These are phyloP conservation scores for Hydropsyche tenuis DNA, from an alignment of 1,140 invertebrate genomes.

Conservation along the genomic window DNA sequence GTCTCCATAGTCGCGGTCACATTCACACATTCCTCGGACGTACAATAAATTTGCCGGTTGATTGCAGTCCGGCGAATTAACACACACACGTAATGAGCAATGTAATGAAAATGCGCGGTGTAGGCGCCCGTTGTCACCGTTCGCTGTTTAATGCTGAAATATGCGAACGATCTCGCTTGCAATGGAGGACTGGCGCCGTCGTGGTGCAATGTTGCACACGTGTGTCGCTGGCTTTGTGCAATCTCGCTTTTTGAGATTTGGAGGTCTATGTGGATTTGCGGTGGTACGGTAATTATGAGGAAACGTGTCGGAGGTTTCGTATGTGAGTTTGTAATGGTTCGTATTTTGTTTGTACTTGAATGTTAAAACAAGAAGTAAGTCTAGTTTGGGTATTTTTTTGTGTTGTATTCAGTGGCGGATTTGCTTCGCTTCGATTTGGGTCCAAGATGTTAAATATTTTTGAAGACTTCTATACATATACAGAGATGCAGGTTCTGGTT, in stretches of 20 bases:
- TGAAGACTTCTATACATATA: too few species aligned
- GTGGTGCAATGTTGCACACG: neutral
- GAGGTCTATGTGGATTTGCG: too few species aligned
- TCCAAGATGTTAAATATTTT: too few species aligned
- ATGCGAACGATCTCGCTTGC: conserved; percentile 8
- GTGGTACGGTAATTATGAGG: too few species aligned
- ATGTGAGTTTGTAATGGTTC: too few species aligned
- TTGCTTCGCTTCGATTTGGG: too few species aligned
- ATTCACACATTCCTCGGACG: neutral
- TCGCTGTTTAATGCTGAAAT: conserved; percentile 13
- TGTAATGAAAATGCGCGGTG: conserved; percentile 8
- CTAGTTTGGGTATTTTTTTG: too few species aligned
- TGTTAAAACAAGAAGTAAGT: too few species aligned
- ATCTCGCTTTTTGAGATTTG: neutral
- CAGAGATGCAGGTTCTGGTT: too few species aligned
- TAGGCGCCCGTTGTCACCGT: neutral
- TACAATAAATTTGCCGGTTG: neutral
- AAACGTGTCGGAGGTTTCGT: too few species aligned
- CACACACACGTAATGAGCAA: neutral
- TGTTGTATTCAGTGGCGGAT: too few species aligned
- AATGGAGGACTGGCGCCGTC: neutral
- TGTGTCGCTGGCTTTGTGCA: neutral
- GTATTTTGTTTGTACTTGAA: too few species aligned
- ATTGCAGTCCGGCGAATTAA: conserved; percentile 5
- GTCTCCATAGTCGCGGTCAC: neutral